Evolutionary conservation across 2,113 vertebrate genomes (phyloP).

Genomic region (Tylochromis polylepis): DNA sequence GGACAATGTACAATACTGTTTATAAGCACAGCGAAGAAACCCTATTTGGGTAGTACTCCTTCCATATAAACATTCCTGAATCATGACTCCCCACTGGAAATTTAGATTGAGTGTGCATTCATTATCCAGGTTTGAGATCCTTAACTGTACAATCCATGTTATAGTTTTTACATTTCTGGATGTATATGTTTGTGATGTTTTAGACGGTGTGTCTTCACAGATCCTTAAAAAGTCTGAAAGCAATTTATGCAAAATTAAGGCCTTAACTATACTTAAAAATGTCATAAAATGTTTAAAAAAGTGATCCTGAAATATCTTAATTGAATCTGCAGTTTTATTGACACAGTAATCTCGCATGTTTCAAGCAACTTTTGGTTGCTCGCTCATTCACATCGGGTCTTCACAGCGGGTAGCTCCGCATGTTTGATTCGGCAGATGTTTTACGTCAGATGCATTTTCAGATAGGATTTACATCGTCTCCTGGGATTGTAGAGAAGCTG

Average conservation of each 20-base stretch:
- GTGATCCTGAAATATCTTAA: background rate
- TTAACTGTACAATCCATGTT: background rate
- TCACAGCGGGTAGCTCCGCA: too few relatives aligned
- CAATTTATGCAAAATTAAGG: background rate
- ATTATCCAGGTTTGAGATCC: background rate
- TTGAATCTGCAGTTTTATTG: background rate
- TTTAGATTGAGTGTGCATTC: background rate
- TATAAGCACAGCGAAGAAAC: background rate
- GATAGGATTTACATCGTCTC: too few relatives aligned
- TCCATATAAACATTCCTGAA: background rate
- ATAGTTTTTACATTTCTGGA: background rate
- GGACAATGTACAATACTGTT: background rate
- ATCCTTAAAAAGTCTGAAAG: background rate
- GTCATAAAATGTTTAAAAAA: background rate
- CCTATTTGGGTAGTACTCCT: background rate
- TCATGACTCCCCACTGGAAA: background rate
- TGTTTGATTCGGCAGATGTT: too few relatives aligned
- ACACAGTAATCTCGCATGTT: too few relatives aligned
- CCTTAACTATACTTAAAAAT: background rate
- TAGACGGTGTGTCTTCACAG: background rate
- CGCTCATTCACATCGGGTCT: too few relatives aligned
- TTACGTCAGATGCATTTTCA: too few relatives aligned
- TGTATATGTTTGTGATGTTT: background rate
- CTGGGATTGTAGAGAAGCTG: too few relatives aligned
- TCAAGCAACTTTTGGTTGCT: too few relatives aligned